Evolutionary conservation across 2,797 vertebrate genomes (phyloP).

Genomic region (Tokudaia tokunoshimensis): DNA sequence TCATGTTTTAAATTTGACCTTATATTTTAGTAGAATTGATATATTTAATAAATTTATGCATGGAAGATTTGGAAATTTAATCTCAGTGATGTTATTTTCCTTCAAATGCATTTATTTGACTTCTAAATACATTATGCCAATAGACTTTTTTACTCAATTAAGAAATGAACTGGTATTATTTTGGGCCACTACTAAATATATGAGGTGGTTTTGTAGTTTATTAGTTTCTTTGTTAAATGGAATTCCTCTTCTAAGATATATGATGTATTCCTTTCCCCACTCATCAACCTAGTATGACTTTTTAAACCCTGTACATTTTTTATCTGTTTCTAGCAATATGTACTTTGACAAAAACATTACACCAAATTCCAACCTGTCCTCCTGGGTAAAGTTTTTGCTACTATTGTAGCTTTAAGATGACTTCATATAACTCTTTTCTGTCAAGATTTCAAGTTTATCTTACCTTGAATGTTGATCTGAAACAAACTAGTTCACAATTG

Average conservation of each 20-base stretch:
- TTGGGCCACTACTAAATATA: not conserved
- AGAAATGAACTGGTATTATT: not conserved
- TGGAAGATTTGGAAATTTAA: not conserved
- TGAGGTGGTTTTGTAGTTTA: not conserved
- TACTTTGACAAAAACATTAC: not conserved
- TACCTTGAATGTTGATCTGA: not conserved
- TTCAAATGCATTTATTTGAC: not conserved
- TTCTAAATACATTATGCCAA: not conserved
- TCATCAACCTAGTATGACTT: not conserved
- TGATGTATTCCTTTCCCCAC: not conserved
- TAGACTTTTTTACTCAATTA: not conserved
- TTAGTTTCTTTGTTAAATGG: not conserved
- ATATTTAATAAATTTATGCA: not conserved
- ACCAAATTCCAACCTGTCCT: not conserved
- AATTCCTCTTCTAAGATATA: not conserved
- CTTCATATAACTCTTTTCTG: not conserved
- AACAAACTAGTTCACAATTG: not conserved
- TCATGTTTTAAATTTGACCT: not conserved
- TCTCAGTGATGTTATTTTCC: not conserved
- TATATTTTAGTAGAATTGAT: not conserved
- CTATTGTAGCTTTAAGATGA: not conserved
- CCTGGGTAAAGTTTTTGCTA: not conserved
- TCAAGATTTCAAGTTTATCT: conserved; percentile 25
- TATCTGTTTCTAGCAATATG: not conserved
- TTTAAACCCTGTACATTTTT: not conserved